A percentile compares a stretch with the other conserved stretches of the same genome.
These are phyloP conservation scores for Trichonephila clavata DNA, from an alignment of 1,140 invertebrate genomes.

Conservation along the genomic window DNA sequence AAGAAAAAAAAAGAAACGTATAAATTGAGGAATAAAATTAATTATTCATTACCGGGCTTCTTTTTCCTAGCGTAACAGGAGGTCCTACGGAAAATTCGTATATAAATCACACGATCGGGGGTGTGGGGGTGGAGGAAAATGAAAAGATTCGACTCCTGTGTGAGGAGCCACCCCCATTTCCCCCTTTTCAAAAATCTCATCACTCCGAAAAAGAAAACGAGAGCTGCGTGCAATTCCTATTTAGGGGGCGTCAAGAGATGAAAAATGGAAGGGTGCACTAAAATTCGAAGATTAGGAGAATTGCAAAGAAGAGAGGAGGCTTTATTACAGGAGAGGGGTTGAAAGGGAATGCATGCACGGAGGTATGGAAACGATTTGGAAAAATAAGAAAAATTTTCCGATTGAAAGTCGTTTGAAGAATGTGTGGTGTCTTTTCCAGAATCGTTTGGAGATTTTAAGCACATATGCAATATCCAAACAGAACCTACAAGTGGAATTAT, in stretches of 20 bases:
- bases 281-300: slow-evolving; percentile 29
- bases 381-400: background rate
- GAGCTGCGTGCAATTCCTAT: slow-evolving; percentile 15
- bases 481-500: no score
- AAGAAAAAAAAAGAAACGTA: background rate
- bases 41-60: slow-evolving; percentile 63
- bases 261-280: slow-evolving; percentile 9
- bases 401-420: background rate
- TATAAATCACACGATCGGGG: slow-evolving; percentile 61
- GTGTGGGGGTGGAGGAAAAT: slow-evolving; percentile 1
- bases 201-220: background rate
- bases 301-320: background rate
- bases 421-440: no score
- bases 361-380: background rate
- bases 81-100: background rate
- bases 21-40: slow-evolving; percentile 68
- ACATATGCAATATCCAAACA: no score
- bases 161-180: background rate
- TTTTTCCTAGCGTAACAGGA: slow-evolving; percentile 24
- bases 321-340: background rate
- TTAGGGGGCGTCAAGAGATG: slow-evolving; percentile 20
- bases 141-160: slow-evolving; percentile 20
- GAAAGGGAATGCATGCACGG: background rate
- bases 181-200: background rate
- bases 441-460: no score